Conservation (phyloP, 1,140 invertebrate species). For the Zelostemma sp. region DNA sequence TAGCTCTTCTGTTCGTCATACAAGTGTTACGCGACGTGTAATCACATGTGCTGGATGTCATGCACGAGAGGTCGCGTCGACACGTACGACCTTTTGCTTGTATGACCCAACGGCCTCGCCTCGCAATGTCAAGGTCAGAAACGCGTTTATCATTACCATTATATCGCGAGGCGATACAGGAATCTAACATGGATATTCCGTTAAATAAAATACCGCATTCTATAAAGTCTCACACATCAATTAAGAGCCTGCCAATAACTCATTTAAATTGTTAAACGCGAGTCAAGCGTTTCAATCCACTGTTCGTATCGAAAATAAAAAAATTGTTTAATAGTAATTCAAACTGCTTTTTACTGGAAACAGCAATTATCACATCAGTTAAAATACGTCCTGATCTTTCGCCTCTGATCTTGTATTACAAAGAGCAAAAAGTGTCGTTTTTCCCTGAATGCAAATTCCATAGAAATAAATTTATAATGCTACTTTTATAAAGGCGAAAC, state of each 20-base stretch:
- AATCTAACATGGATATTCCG: constrained; percentile 10
- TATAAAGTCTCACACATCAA: not conserved
- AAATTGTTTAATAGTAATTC: constrained; percentile 1
- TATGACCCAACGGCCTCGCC: constrained; percentile 29
- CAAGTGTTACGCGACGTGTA: constrained; percentile 58
- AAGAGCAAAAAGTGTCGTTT: not conserved
- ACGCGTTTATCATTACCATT: constrained; percentile 23
- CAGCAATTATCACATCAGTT: constrained; percentile 1
- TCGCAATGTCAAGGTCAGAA: constrained; percentile 42
- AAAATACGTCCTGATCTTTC: not conserved
- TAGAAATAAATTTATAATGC: not conserved
- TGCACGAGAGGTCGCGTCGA: constrained; percentile 32
- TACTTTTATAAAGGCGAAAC: not conserved
- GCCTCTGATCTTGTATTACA: not conserved
- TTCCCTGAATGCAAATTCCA: not conserved
- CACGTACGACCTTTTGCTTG: constrained; percentile 32
- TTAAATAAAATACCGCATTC: constrained; percentile 20
- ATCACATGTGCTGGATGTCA: constrained; percentile 40
- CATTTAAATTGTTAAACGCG: constrained; percentile 1
- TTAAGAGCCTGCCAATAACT: not conserved
- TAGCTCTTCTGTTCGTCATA: constrained; percentile 62
- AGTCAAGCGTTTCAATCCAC: not conserved
- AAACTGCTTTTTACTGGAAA: not conserved
- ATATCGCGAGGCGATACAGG: constrained; percentile 8
- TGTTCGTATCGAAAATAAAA: not conserved